Base-by-base conservation (phyloP, 2,888 invertebrate species). In the Peribatodes rhomboidaria region DNA sequence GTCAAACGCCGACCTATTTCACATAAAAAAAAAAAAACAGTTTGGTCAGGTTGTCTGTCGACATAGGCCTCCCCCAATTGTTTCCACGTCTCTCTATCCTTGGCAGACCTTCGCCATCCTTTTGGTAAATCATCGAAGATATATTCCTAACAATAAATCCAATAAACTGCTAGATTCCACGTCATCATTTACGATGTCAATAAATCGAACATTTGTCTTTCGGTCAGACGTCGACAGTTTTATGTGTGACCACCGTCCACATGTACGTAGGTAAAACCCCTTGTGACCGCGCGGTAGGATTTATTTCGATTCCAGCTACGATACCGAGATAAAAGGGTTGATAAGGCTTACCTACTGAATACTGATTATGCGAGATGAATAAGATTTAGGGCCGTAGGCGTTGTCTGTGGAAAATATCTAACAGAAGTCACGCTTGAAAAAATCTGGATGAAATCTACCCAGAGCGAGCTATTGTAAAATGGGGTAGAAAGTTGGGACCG, bases 151-250 rank as follows among this genome's bases (percentile, higher is more conserved):
- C 50, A 33, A 50, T 35, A 52, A 20, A 52, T 52, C 20, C 2
- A 52, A 20, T 20, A 37, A 33, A 37, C n/a, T 42, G 16, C 16
- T 18, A 52, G 20, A 20, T 9, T n/a, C 42, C n/a, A 18, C 41
- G 39, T 47, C 50, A 62, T 37, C 18, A 37, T 52, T 44, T 52
- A 31, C 56, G 22, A 39, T 46, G 27, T 46, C 52, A 13, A 69
- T 67, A 70, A 74, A 70, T 69, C 67, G 58, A 20, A 69, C 71
- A 74, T 76, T 65, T 69, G 67, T 75, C 72, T 61, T 33, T 47
- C 53, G 10, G 50, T 67, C 59, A 57, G 54, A 74, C 66, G 71
- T 69, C 41, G 75, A 75, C 75, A 72, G 73, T 73, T 73, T 75
- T 72, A 75, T 73, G 71, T 60, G 56, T 64, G 70, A 60, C 71